phyloP scores from a whole-genome alignment of 1,140 invertebrate species.

The Linepithema humile region DNA sequence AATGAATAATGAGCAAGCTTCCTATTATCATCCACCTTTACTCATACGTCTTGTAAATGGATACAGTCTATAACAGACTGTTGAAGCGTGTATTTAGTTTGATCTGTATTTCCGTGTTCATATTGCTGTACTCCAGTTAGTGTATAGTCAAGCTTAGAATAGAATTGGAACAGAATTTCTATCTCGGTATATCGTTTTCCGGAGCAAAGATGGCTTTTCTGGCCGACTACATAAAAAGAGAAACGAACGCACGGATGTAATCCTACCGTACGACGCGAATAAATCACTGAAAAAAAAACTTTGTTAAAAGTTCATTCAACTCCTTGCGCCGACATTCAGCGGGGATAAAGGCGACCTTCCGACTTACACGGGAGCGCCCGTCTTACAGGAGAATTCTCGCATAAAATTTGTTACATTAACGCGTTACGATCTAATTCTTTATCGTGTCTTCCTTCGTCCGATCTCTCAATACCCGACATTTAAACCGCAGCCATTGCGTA shows the following conservation, averaged over 20 bases:
- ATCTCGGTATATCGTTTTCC: conserved; percentile 33
- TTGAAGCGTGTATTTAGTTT: conserved; percentile 27
- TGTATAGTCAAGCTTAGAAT: neutral
- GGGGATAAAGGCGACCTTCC: conserved; percentile 28
- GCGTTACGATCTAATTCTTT: neutral
- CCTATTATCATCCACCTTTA: neutral
- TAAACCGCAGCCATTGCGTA: neutral
- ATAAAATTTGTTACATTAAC: neutral
- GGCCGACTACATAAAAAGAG: conserved; percentile 5
- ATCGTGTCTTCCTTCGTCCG: neutral
- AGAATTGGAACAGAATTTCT: conserved; percentile 23
- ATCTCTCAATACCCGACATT: neutral
- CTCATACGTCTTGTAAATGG: neutral
- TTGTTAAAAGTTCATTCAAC: conserved; percentile 41
- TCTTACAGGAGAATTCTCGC: conserved; percentile 1
- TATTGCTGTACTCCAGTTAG: neutral
- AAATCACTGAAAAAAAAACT: conserved; percentile 51
- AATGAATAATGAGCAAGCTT: conserved; percentile 22
- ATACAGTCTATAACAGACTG: neutral
- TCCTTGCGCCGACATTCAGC: neutral
- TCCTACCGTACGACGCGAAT: conserved; percentile 44
- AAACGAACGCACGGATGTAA: conserved; percentile 48
- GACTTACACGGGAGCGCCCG: neutral
- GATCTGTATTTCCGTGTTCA: neutral
- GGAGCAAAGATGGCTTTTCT: conserved; percentile 30